phyloP scores from a whole-genome alignment of 2,888 invertebrate species.

The Netelia fuscicornis region DNA sequence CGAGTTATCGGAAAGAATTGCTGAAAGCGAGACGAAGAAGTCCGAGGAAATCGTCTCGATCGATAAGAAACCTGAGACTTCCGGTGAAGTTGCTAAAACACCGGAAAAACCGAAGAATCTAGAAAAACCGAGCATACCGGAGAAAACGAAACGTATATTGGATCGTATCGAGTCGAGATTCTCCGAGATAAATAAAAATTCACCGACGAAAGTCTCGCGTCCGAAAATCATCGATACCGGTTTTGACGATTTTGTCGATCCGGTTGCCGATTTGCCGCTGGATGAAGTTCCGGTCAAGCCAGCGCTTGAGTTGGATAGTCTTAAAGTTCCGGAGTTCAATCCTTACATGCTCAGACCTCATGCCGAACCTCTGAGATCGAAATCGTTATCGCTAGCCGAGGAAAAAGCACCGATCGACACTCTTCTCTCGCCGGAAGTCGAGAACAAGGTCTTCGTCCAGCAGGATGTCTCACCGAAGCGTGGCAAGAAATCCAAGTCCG shows the following conservation, averaged over 20 bases:
- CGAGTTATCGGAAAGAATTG: slow-evolving; percentile 20
- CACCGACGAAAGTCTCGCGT: slow-evolving; percentile 76
- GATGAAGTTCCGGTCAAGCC: slow-evolving; percentile 83
- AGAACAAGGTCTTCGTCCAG: slow-evolving; percentile 81
- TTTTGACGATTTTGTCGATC: slow-evolving; percentile 83
- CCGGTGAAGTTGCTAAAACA: slow-evolving; percentile 32
- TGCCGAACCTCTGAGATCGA: slow-evolving; percentile 82
- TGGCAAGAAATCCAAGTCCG: slow-evolving; percentile 77
- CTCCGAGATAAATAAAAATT: slow-evolving; percentile 78
- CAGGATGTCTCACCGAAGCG: slow-evolving; percentile 82
- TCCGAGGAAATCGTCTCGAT: slow-evolving; percentile 9
- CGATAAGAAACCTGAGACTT: slow-evolving; percentile 39
- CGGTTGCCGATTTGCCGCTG: slow-evolving; percentile 82
- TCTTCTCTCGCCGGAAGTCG: slow-evolving; percentile 81
- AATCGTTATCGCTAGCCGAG: slow-evolving; percentile 82
- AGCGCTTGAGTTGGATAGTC: slow-evolving; percentile 81
- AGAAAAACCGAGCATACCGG: slow-evolving; percentile 83
- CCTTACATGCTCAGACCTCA: slow-evolving; percentile 82
- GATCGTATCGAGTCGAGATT: slow-evolving; percentile 82
- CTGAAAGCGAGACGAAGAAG: slow-evolving; percentile 36
- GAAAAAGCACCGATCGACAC: slow-evolving; percentile 84
- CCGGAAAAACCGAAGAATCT: slow-evolving; percentile 74
- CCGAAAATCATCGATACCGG: slow-evolving; percentile 83
- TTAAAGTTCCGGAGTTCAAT: slow-evolving; percentile 83
- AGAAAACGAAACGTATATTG: slow-evolving; percentile 83